Base-by-base conservation (phyloP, 2,888 invertebrate genomes). In the Acleris cristana region DNA sequence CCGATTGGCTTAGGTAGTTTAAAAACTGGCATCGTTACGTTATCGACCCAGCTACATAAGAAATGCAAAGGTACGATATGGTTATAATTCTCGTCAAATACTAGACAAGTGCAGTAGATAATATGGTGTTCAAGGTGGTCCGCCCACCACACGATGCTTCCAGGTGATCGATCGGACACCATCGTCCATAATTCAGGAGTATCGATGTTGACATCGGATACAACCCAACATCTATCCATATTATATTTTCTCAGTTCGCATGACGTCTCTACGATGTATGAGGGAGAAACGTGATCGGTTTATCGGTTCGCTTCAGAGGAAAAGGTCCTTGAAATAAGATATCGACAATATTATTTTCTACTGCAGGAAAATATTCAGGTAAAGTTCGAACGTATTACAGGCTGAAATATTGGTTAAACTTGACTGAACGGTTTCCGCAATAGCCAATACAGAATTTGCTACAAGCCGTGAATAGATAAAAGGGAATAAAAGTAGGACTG, bases 101-200 rank as follows among this genome's bases (percentile, higher is more conserved):
- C 34, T 34, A 34, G 34, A 34, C 12, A 34, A 34, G 34, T 54
- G 59, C 49, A 48, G 54, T 54, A 21, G 34, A 51, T 56, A 55
- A 51, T 56, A 55, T 44, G 16, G 51, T 56, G 26, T 55, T 69
- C 70, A 72, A 72, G 72, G 69, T 62, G 61, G 58, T 68, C 53
- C 66, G 64, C 56, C 44, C 60, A 65, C 64, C 34, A 53, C 23
- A 10, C 51, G 56, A 66, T 62, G 52, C 61, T 61, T 45, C 58
- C 62, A 62, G 53, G 62, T 67, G 73, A 81, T 81, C 76, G 76
- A 79, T 82, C 76, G 78, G 70, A 77, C 77, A 77, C 76, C 71
- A 49, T 74, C 73, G 71, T 79, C 77, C 79, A 77, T 82, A 82
- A 82, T 83, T 81, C 78, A 74, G 69, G 69, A 72, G 74, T 77